phyloP scores from a whole-genome alignment of 2,888 invertebrate species.

The Diplazon laetatorius region DNA sequence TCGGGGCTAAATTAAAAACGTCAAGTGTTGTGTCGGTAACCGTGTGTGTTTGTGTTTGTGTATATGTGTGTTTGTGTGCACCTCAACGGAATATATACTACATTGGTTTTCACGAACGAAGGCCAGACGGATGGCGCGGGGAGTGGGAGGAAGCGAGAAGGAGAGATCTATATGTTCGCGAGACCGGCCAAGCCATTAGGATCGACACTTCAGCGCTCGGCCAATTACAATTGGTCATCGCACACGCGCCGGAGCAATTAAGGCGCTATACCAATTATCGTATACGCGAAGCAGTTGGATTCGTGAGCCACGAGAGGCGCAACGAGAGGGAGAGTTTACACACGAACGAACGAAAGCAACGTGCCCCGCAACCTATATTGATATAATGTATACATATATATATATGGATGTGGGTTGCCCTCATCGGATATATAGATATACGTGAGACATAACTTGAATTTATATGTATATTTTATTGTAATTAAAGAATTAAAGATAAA shows the following conservation, averaged over 20 bases:
- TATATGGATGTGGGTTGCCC: too few relatives aligned
- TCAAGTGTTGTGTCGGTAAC: too few relatives aligned
- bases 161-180: background rate
- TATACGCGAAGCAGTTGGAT: conserved; percentile 32
- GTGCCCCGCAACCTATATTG: conserved; percentile 10
- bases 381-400: conserved; percentile 15
- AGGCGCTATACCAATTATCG: conserved; percentile 79
- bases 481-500: too few relatives aligned
- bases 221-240: conserved; percentile 79
- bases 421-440: too few relatives aligned
- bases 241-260: conserved; percentile 79
- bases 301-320: conserved; percentile 23
- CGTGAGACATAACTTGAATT: too few relatives aligned
- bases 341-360: conserved; percentile 2
- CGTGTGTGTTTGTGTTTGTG: too few relatives aligned
- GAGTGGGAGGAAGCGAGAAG: background rate
- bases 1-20: conserved; percentile 48
- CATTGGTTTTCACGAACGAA: conserved; percentile 19
- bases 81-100: conserved; percentile 31
- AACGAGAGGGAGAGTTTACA: conserved; percentile 5
- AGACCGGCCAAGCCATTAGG: conserved; percentile 54
- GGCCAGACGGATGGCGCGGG: background rate
- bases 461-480: too few relatives aligned
- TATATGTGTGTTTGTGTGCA: too few relatives aligned
- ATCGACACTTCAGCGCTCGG: conserved; percentile 73